Evolutionary conservation across 2,888 invertebrate species (phyloP).

Genomic region (Epirrita christyi): DNA sequence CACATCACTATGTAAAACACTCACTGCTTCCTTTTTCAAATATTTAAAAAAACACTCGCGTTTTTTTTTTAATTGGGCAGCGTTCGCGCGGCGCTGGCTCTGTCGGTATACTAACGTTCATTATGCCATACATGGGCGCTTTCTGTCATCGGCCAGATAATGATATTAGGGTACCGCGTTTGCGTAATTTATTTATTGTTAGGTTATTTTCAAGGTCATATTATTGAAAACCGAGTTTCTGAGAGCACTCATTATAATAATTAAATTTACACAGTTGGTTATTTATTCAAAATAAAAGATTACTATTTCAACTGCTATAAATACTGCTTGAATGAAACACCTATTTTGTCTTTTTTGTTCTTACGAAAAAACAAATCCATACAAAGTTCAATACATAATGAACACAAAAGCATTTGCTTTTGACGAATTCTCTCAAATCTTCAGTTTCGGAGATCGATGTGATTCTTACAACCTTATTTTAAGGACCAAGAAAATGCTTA

Average conservation of each 20-base stretch:
- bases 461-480: too few relatives aligned
- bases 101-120: slow-evolving; percentile 27
- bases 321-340: too few relatives aligned
- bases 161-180: slow-evolving; percentile 35
- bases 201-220: slow-evolving; percentile 21
- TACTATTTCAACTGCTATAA: background rate
- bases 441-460: too few relatives aligned
- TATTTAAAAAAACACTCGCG: slow-evolving; percentile 25
- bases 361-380: too few relatives aligned
- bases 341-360: too few relatives aligned
- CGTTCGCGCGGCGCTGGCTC: slow-evolving; percentile 33
- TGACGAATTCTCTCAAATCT: too few relatives aligned
- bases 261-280: background rate
- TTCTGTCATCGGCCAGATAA: slow-evolving; percentile 41
- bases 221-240: background rate
- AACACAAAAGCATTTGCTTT: too few relatives aligned
- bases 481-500: too few relatives aligned
- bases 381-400: too few relatives aligned
- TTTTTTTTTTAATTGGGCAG: slow-evolving; percentile 33
- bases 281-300: background rate
- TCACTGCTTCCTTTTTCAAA: slow-evolving; percentile 36
- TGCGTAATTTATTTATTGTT: slow-evolving; percentile 24
- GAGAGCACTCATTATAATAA: background rate
- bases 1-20: slow-evolving; percentile 16
- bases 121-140: slow-evolving; percentile 36